Evolutionary conservation across 2,797 vertebrate species (phyloP).

Genomic region (Vultur gryphus): DNA sequence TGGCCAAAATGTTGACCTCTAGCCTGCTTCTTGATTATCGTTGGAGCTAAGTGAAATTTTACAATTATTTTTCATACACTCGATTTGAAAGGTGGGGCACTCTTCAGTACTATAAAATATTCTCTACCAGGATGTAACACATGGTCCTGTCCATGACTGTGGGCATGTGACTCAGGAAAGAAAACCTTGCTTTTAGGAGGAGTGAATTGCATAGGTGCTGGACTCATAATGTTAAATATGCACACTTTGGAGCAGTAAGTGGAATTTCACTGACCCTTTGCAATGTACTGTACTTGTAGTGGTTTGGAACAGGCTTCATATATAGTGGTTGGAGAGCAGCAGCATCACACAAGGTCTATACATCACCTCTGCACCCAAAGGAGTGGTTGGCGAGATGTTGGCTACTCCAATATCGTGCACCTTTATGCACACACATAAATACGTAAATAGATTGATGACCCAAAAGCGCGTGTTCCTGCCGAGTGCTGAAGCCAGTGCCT

Average conservation of each 20-base stretch:
- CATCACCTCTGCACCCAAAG: neutral
- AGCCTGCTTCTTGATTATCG: neutral
- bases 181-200: neutral
- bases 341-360: neutral
- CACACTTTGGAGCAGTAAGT: neutral
- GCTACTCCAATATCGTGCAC: too few relatives aligned
- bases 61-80: neutral
- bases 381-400: fast-evolving
- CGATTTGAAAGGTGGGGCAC: neutral
- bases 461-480: neutral
- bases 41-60: neutral
- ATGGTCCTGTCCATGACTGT: neutral
- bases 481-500: neutral
- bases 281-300: neutral
- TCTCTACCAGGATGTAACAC: neutral
- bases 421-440: neutral
- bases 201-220: neutral
- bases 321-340: neutral
- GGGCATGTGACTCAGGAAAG: neutral
- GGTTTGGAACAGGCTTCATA: neutral
- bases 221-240: neutral
- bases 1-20: neutral
- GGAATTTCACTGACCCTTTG: neutral
- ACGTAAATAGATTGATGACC: neutral
- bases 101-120: neutral